Evolutionary conservation across 2,888 invertebrate species (phyloP).

Genomic region (Morpho achilles): DNA sequence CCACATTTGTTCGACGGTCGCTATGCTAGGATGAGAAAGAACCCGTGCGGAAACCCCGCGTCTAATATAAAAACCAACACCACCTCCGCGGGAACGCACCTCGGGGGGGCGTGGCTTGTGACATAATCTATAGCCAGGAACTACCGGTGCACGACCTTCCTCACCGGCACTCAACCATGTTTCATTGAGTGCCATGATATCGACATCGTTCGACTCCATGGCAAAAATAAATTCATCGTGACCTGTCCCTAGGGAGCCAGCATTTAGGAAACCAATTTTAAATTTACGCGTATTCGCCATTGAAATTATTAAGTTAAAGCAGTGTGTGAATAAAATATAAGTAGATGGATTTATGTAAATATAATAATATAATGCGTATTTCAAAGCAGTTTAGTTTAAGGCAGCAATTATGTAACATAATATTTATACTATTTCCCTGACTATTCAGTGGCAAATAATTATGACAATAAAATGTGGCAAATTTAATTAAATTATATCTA

Average conservation of each 20-base stretch:
- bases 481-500: too few relatives aligned
- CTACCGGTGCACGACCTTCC: too few relatives aligned
- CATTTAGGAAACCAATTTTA: neutral
- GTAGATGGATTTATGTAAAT: neutral
- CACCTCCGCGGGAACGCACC: neutral
- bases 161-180: neutral
- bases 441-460: too few relatives aligned
- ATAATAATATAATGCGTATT: neutral
- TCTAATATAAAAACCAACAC: neutral
- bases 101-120: neutral
- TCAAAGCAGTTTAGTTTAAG: too few relatives aligned
- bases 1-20: constrained; percentile 11
- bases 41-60: neutral
- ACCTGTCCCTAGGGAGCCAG: neutral
- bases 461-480: too few relatives aligned
- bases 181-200: neutral
- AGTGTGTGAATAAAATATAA: neutral
- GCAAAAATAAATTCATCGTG: too few relatives aligned
- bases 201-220: neutral
- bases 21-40: neutral
- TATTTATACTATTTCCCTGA: too few relatives aligned
- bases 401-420: too few relatives aligned
- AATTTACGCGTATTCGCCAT: too few relatives aligned
- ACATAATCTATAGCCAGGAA: too few relatives aligned
- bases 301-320: neutral